phyloP scores from a whole-genome alignment of 2,888 invertebrate genomes.

The Exocentrus adspersus region DNA sequence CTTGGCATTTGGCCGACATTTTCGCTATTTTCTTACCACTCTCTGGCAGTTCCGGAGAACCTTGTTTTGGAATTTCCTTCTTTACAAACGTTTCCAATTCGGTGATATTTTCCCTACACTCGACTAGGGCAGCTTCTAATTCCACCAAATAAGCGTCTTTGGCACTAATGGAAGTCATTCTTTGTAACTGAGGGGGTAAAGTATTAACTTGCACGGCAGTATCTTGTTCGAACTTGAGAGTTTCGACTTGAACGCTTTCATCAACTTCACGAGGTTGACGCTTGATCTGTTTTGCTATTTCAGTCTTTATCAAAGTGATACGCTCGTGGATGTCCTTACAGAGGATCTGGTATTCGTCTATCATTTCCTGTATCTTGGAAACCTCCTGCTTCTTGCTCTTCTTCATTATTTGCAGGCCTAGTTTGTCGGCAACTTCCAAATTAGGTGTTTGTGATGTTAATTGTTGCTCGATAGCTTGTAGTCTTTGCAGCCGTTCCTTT shows the following conservation, averaged over 20 bases:
- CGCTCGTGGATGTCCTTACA: slow-evolving; percentile 71
- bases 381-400: slow-evolving; percentile 69
- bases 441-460: slow-evolving; percentile 66
- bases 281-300: slow-evolving; percentile 57
- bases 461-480: slow-evolving; percentile 69
- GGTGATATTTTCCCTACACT: slow-evolving; percentile 75
- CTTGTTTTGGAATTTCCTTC: slow-evolving; percentile 67
- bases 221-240: slow-evolving; percentile 79
- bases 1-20: slow-evolving; percentile 80
- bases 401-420: slow-evolving; percentile 70
- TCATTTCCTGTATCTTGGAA: slow-evolving; percentile 68
- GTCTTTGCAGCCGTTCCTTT: slow-evolving; percentile 61
- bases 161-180: slow-evolving; percentile 78
- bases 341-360: slow-evolving; percentile 73
- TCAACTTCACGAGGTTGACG: slow-evolving; percentile 64
- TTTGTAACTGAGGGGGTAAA: slow-evolving; percentile 67
- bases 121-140: slow-evolving; percentile 76
- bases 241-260: slow-evolving; percentile 76
- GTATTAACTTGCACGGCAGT: slow-evolving; percentile 86
- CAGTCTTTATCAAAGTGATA: slow-evolving; percentile 64
- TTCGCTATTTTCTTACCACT: slow-evolving; percentile 80
- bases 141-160: slow-evolving; percentile 86
- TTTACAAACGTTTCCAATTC: slow-evolving; percentile 73
- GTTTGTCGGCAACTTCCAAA: slow-evolving; percentile 69
- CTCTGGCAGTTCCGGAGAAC: slow-evolving; percentile 68